These are phyloP conservation scores for Oegoconia quadripuncta DNA, from an alignment of 2,888 invertebrate species.

Conservation along the genomic window DNA sequence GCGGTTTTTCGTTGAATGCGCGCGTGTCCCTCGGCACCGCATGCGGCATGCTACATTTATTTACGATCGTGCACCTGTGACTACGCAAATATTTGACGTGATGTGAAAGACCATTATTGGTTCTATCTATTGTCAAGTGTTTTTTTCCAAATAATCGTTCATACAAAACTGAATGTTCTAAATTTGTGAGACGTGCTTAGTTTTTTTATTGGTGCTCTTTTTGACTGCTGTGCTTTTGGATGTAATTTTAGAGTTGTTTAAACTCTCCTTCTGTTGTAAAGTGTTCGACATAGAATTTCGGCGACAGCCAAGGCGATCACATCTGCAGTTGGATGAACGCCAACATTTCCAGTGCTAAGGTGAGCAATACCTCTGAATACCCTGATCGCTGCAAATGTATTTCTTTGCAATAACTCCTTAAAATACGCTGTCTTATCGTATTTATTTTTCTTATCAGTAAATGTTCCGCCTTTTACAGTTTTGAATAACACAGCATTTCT, in stretches of 20 bases:
- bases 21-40: constrained; percentile 64
- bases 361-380: constrained; percentile 49
- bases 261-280: constrained; percentile 49
- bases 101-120: constrained; percentile 65
- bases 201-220: constrained; percentile 48
- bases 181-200: constrained; percentile 52
- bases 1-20: constrained; percentile 65
- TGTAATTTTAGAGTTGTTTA: constrained; percentile 39
- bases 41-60: constrained; percentile 44
- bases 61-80: constrained; percentile 66
- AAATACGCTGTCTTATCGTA: constrained; percentile 1
- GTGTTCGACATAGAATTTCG: constrained; percentile 54
- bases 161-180: constrained; percentile 36
- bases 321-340: constrained; percentile 74
- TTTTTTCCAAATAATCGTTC: constrained; percentile 30
- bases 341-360: constrained; percentile 71
- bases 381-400: constrained; percentile 32
- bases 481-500: constrained; percentile 32
- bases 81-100: constrained; percentile 65
- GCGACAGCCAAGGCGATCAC: constrained; percentile 66
- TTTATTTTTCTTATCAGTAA: constrained; percentile 39
- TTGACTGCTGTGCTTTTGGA: constrained; percentile 43
- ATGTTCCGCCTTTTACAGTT: constrained; percentile 38
- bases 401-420: constrained; percentile 18
- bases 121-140: constrained; percentile 41